These are phyloP conservation scores for Festucalex cinctus DNA, from an alignment of 2,113 vertebrate genomes.

Conservation along the genomic window DNA sequence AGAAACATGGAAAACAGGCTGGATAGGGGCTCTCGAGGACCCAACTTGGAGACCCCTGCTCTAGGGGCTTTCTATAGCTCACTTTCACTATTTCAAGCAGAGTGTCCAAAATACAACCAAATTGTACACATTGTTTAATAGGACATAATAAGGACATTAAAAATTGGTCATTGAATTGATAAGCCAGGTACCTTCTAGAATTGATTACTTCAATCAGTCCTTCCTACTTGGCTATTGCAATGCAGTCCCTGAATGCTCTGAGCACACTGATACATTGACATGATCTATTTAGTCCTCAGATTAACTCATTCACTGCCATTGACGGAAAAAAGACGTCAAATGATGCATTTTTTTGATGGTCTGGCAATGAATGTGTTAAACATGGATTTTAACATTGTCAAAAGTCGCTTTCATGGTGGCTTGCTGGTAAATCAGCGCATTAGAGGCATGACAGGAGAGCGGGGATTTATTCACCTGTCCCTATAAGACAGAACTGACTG, in stretches of 20 bases:
- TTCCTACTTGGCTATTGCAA: not conserved
- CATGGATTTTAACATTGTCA: not conserved
- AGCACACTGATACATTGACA: not conserved
- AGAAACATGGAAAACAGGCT: no score
- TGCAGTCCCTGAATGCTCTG: slow-evolving; percentile 1
- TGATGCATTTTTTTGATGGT: no score
- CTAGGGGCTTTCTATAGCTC: slow-evolving; percentile 30
- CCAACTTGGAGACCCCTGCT: no score
- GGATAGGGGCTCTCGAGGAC: no score
- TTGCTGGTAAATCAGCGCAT: not conserved
- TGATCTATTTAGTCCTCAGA: slow-evolving; percentile 21
- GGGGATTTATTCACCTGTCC: no score
- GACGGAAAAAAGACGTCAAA: no score
- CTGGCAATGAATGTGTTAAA: no score
- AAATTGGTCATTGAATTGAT: not conserved
- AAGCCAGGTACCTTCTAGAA: no score
- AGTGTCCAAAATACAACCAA: slow-evolving; percentile 2
- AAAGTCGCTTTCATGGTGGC: slow-evolving; percentile 1
- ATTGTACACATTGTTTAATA: not conserved
- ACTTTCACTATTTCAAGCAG: slow-evolving; percentile 7
- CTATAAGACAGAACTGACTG: not conserved
- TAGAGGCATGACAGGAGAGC: not conserved
- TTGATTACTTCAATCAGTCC: no score
- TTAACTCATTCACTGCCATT: no score
- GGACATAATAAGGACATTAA: not conserved